phyloP scores from a whole-genome alignment of 2,113 vertebrate species.

The Brienomyrus longianalis region DNA sequence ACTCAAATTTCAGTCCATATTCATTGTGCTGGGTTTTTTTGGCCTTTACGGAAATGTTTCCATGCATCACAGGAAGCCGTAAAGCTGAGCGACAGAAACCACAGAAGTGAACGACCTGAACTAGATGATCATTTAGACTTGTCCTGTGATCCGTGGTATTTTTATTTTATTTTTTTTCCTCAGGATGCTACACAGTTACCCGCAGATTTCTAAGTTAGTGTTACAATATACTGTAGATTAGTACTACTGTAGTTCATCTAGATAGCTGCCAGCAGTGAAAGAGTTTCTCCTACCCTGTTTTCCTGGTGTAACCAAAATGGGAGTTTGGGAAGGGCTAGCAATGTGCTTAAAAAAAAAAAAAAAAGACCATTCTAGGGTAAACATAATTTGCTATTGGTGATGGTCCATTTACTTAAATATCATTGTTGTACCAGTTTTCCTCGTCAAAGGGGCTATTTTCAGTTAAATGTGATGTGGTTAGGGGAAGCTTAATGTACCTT shows the following conservation, averaged over 20 bases:
- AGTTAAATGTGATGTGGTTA: background rate
- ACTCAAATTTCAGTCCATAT: background rate
- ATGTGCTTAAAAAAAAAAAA: background rate
- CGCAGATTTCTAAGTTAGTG: background rate
- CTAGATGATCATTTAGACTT: background rate
- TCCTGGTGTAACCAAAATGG: background rate
- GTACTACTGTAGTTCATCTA: background rate
- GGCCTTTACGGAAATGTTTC: background rate
- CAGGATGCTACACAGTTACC: background rate
- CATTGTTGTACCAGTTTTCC: background rate
- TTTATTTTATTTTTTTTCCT: background rate
- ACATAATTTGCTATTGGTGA: background rate
- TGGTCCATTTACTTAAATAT: background rate
- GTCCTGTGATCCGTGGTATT: background rate
- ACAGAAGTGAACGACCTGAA: background rate
- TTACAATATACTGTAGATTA: background rate
- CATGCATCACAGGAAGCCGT: background rate
- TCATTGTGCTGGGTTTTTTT: background rate
- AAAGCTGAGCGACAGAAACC: background rate
- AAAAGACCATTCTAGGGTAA: background rate
- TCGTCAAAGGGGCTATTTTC: background rate
- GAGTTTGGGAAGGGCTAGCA: background rate
- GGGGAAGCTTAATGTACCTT: background rate
- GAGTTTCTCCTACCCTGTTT: background rate
- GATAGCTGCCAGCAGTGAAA: background rate